Conservation (phyloP, 2,797 vertebrate genomes). For the Pangasius djambal region DNA sequence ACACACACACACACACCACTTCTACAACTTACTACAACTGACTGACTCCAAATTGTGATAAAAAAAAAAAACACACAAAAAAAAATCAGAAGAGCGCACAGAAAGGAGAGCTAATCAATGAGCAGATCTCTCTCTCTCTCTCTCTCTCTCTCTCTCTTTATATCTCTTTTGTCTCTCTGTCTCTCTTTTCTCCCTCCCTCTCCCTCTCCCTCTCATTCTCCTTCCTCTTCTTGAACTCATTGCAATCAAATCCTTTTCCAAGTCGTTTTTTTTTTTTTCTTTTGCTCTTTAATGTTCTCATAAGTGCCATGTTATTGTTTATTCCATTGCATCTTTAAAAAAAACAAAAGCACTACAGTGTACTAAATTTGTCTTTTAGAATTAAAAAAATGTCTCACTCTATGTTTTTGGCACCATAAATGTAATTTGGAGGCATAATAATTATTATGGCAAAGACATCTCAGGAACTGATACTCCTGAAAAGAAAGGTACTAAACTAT, state of each 20-base stretch:
- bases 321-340: neutral
- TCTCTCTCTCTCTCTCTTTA: conserved; percentile 27
- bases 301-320: neutral
- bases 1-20: neutral
- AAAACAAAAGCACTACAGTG: neutral
- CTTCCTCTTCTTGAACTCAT: neutral
- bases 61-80: no score
- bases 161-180: neutral
- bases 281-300: neutral
- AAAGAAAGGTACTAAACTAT: neutral
- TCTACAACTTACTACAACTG: neutral
- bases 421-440: neutral
- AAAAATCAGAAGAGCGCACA: neutral
- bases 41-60: neutral
- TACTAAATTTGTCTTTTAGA: neutral
- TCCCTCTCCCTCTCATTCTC: neutral
- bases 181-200: neutral
- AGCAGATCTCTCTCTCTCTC: neutral
- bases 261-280: neutral
- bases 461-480: neutral
- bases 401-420: neutral
- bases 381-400: neutral
- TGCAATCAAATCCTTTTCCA: neutral
- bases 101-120: neutral
- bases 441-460: neutral